A percentile compares a stretch with the other conserved stretches of the same genome.
phyloP scores from a whole-genome alignment of 1,140 invertebrate species.

The Atta cephalotes region DNA sequence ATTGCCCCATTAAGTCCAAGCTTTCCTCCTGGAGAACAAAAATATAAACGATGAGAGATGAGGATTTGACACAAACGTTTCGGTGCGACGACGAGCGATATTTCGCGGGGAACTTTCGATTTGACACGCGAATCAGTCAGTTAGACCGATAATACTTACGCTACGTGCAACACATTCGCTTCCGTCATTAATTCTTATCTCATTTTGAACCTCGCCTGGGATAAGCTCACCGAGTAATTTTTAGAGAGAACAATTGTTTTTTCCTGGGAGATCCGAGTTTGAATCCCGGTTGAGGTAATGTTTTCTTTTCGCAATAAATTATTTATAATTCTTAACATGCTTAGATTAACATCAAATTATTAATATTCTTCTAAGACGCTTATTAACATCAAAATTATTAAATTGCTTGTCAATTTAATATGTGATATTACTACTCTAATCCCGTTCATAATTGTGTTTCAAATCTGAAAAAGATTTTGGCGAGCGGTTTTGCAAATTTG shows the following conservation, averaged over 20 bases:
- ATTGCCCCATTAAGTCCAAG: slow-evolving; percentile 94
- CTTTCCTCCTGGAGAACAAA: slow-evolving; percentile 90
- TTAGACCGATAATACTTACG: neutral
- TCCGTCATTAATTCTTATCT: neutral
- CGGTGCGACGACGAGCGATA: slow-evolving; percentile 65
- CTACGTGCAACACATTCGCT: neutral
- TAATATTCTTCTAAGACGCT: too few species aligned
- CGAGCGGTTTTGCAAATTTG: too few species aligned
- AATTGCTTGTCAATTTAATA: too few species aligned
- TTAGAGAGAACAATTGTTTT: neutral
- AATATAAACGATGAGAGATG: slow-evolving; percentile 85
- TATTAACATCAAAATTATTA: too few species aligned
- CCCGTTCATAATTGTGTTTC: too few species aligned
- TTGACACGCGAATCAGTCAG: neutral
- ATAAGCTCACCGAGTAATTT: neutral
- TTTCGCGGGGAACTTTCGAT: neutral
- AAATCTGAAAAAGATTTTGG: too few species aligned
- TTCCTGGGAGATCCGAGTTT: too few species aligned
- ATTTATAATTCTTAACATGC: too few species aligned
- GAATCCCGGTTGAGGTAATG: too few species aligned
- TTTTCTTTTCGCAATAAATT: too few species aligned
- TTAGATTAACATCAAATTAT: too few species aligned
- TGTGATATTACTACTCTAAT: too few species aligned
- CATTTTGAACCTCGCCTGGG: neutral
- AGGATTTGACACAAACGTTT: slow-evolving; percentile 69